Conservation (phyloP, 2,113 vertebrate genomes). For the Ceyx melanurus region DNA sequence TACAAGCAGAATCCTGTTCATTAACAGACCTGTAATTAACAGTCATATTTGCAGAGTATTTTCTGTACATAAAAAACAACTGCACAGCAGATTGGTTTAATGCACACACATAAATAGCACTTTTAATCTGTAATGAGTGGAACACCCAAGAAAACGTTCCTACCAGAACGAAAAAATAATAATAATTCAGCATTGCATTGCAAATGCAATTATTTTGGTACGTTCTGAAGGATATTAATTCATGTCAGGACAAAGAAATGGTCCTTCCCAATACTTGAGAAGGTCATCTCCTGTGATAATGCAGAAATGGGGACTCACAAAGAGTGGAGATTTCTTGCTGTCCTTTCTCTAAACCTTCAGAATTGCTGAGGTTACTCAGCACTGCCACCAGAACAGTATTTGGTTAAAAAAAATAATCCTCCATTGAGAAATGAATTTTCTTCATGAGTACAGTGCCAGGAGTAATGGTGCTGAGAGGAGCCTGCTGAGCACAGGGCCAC, state of each 20-base stretch:
- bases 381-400: not conserved
- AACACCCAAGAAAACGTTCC: not conserved
- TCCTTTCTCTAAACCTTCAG: not conserved
- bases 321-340: not conserved
- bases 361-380: not conserved
- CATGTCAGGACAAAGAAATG: not conserved
- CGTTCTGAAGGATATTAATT: not conserved
- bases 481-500: not conserved
- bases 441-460: not conserved
- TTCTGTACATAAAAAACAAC: not conserved
- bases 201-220: not conserved
- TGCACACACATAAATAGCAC: not conserved
- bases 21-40: not conserved
- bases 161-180: not conserved
- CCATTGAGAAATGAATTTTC: not conserved
- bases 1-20: not conserved
- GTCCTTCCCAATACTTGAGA: not conserved
- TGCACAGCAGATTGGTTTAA: not conserved
- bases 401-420: not conserved
- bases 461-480: not conserved
- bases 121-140: not conserved
- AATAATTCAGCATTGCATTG: not conserved
- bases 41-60: not conserved
- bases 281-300: not conserved
- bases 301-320: not conserved